Conservation (phyloP, 1,140 invertebrate species). For the Homarus americanus region DNA sequence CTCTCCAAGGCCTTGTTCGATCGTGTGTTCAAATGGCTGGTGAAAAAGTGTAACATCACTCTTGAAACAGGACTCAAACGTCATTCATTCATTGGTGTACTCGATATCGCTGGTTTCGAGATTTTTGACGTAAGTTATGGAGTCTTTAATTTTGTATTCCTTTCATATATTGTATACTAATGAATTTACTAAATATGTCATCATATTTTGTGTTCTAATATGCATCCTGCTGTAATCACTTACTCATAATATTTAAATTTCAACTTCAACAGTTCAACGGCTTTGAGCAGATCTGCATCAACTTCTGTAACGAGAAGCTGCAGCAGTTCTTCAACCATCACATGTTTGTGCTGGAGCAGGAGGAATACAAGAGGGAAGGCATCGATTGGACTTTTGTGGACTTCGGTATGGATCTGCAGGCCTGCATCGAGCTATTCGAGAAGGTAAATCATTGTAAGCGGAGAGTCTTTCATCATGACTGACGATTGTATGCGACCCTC, state of each 20-base stretch:
- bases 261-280: neutral
- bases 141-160: neutral
- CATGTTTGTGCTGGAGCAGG: constrained; percentile 48
- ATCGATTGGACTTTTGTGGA: constrained; percentile 29
- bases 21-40: constrained; percentile 77
- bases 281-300: constrained; percentile 48
- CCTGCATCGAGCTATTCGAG: constrained; percentile 37
- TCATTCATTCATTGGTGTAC: constrained; percentile 78
- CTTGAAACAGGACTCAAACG: constrained; percentile 82
- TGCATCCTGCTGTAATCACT: neutral
- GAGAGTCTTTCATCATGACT: neutral
- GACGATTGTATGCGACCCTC: neutral
- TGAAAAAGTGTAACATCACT: constrained; percentile 81
- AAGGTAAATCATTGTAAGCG: neutral
- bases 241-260: neutral
- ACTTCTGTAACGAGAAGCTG: constrained; percentile 48
- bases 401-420: constrained; percentile 43
- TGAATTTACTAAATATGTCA: neutral
- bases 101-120: constrained; percentile 61
- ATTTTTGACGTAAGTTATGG: constrained; percentile 77
- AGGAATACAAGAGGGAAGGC: constrained; percentile 45
- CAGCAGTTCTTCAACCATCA: constrained; percentile 53
- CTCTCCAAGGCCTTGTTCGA: constrained; percentile 83
- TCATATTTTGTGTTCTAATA: neutral
- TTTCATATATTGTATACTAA: neutral